Percentiles rank a stretch among this genome's conserved stretches.
phyloP scores from a whole-genome alignment of 2,113 vertebrate genomes.

The Hylia prasina region DNA sequence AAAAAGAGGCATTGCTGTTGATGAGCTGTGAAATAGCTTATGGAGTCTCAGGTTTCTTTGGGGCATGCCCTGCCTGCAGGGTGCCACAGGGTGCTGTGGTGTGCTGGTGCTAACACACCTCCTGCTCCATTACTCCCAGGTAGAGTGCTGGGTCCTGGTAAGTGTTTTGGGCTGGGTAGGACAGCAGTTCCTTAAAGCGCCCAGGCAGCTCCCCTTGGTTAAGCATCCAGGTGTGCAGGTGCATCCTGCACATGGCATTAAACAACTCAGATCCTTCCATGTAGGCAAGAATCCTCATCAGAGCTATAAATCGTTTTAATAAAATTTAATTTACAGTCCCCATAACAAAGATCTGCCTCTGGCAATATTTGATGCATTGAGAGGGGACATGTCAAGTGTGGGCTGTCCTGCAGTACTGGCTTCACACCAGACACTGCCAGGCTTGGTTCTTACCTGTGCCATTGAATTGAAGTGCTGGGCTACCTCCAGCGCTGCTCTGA shows the following conservation, averaged over 20 bases:
- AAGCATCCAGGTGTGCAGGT: background rate
- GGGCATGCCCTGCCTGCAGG: accelerated
- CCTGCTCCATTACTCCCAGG: accelerated
- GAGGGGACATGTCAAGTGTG: conserved; percentile 60
- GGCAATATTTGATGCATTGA: conserved; percentile 72
- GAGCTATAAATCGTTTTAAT: conserved; percentile 77
- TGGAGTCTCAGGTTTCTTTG: background rate
- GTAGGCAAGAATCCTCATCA: background rate
- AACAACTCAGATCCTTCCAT: background rate
- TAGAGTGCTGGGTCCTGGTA: background rate
- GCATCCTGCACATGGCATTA: background rate
- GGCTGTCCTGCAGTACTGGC: conserved; percentile 67
- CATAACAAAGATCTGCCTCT: conserved; percentile 70
- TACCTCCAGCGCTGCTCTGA: background rate
- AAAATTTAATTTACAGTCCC: conserved; percentile 65
- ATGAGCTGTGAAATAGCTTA: background rate
- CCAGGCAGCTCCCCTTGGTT: background rate
- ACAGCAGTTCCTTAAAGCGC: background rate
- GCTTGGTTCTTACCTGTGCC: background rate
- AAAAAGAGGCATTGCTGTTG: background rate
- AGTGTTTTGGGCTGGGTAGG: background rate
- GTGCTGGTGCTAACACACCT: background rate
- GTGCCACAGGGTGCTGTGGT: background rate
- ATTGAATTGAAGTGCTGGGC: background rate
- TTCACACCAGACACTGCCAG: background rate